Percentiles rank a stretch among this genome's conserved stretches.
phyloP scores from a whole-genome alignment of 2,797 vertebrate genomes.

The Rhabdophis nuchalis region DNA sequence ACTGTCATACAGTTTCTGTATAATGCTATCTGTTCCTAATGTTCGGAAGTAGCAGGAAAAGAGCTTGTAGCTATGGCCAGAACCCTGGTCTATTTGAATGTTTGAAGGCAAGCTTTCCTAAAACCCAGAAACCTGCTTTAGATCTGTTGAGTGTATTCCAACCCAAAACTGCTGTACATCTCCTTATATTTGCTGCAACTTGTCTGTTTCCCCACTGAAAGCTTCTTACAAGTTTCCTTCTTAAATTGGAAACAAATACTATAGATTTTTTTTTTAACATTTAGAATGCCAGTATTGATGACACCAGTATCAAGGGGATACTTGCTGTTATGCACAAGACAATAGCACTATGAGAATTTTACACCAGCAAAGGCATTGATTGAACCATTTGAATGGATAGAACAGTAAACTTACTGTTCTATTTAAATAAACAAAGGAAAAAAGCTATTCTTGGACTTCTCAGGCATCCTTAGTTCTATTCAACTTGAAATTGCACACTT shows the following conservation, averaged over 20 bases:
- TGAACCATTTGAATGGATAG: conserved; percentile 34
- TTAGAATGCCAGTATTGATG: background rate
- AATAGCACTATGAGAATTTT: conserved; percentile 27
- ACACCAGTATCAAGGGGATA: conserved; percentile 26
- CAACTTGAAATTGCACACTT: background rate
- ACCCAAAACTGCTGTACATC: background rate
- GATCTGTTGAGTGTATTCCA: background rate
- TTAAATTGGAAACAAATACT: conserved; percentile 39
- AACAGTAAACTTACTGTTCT: background rate
- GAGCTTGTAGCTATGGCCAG: background rate
- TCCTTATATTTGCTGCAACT: background rate
- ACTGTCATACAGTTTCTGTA: background rate
- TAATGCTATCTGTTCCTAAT: background rate
- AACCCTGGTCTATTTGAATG: background rate
- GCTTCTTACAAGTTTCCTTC: conserved; percentile 39
- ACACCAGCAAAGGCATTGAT: conserved; percentile 34
- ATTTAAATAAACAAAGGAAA: background rate
- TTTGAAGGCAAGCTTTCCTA: background rate
- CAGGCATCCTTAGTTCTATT: background rate
- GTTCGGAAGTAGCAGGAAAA: background rate
- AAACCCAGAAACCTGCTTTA: background rate
- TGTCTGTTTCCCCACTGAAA: conserved; percentile 22
- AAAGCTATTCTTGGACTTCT: background rate
- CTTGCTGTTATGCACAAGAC: conserved; percentile 3
- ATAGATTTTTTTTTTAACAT: conserved; percentile 31